phyloP scores from a whole-genome alignment of 2,888 invertebrate species.

The Thalpophila matura region DNA sequence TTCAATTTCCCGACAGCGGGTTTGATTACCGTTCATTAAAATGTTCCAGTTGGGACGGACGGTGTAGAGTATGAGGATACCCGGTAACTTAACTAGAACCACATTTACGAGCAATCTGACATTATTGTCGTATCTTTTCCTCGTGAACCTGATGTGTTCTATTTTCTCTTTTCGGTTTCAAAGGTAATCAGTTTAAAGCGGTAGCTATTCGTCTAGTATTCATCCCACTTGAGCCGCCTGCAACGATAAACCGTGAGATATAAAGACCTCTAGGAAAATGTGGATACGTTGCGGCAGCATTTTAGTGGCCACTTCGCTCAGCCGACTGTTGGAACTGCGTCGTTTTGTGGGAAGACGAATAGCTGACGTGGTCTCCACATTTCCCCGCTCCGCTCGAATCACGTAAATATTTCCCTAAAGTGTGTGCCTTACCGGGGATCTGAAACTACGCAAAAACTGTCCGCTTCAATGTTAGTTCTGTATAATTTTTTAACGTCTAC shows the following conservation, averaged over 20 bases:
- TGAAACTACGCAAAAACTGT: background rate
- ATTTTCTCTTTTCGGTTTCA: constrained; percentile 10
- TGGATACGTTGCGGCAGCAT: constrained; percentile 28
- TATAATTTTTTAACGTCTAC: background rate
- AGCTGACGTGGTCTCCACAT: constrained; percentile 16
- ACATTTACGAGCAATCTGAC: constrained; percentile 23
- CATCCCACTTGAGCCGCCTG: constrained; percentile 26
- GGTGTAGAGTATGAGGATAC: background rate
- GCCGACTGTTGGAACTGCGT: constrained; percentile 2
- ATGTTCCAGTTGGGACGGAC: background rate
- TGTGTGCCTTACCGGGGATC: constrained; percentile 9
- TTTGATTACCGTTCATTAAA: constrained; percentile 14
- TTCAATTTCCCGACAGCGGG: background rate
- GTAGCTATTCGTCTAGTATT: constrained; percentile 38
- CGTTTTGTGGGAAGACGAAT: constrained; percentile 12
- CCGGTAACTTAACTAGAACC: constrained; percentile 11
- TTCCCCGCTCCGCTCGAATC: background rate
- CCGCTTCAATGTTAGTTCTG: background rate
- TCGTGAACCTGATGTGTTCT: constrained; percentile 9
- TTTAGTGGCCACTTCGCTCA: background rate
- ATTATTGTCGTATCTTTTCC: constrained; percentile 18
- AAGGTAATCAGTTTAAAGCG: constrained; percentile 32
- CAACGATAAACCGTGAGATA: constrained; percentile 42
- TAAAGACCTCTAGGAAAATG: constrained; percentile 42
- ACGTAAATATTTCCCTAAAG: background rate